A percentile compares a stretch with the other conserved stretches of the same genome.
phyloP scores from a whole-genome alignment of 1,140 invertebrate species.

The Zaprionus ghesquierei region DNA sequence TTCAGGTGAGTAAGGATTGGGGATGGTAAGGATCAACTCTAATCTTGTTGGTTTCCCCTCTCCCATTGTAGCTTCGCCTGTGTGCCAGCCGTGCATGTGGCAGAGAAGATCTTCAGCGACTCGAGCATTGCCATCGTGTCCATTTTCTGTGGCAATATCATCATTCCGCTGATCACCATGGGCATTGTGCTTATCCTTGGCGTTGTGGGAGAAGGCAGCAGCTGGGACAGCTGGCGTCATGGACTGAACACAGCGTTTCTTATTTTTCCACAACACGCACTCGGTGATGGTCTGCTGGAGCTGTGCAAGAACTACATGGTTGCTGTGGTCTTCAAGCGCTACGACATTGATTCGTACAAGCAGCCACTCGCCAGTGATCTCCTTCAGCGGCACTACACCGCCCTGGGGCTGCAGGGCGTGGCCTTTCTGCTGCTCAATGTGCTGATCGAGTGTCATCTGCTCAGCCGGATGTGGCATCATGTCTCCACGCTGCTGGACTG shows the following conservation, averaged over 20 bases:
- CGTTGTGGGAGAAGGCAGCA: constrained; percentile 85
- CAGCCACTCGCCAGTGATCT: constrained; percentile 85
- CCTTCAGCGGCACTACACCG: constrained; percentile 84
- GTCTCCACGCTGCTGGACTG: constrained; percentile 43
- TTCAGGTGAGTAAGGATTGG: constrained; percentile 82
- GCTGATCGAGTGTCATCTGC: constrained; percentile 84
- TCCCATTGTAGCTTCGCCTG: constrained; percentile 82
- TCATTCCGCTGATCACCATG: constrained; percentile 85
- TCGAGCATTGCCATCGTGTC: constrained; percentile 87
- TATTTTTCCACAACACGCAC: constrained; percentile 86
- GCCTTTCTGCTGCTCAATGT: constrained; percentile 84
- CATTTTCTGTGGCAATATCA: constrained; percentile 86
- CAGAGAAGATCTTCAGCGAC: constrained; percentile 86
- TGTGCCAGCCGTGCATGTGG: constrained; percentile 84
- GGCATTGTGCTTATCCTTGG: constrained; percentile 86
- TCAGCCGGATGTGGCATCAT: constrained; percentile 36
- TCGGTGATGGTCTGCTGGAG: constrained; percentile 86
- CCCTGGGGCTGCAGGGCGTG: constrained; percentile 83
- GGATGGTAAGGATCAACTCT: neutral
- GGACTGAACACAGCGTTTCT: constrained; percentile 85
- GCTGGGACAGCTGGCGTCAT: constrained; percentile 84
- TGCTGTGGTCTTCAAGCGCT: constrained; percentile 84
- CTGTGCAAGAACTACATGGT: constrained; percentile 87
- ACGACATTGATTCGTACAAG: constrained; percentile 87
- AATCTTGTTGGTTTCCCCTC: neutral